These are phyloP conservation scores for Spinus pinus DNA, from an alignment of 2,797 vertebrate genomes.

Conservation along the genomic window DNA sequence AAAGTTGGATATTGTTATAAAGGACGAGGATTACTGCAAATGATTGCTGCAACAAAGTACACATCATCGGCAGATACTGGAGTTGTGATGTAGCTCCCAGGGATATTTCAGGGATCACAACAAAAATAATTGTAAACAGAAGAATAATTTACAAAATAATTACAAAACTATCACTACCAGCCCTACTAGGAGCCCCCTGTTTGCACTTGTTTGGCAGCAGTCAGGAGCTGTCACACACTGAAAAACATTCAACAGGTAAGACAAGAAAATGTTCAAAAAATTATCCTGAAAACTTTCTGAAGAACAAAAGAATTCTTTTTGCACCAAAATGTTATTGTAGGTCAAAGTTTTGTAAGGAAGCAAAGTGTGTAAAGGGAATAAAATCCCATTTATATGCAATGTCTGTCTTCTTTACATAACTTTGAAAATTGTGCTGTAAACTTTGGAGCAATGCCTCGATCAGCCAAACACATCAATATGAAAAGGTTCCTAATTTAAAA, in stretches of 20 bases:
- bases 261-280: background rate
- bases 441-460: rapidly evolving
- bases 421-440: background rate
- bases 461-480: background rate
- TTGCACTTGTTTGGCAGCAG: background rate
- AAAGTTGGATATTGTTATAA: background rate
- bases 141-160: background rate
- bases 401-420: background rate
- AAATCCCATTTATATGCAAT: background rate
- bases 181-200: background rate
- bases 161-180: background rate
- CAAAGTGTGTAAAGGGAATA: background rate
- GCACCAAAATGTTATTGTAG: background rate
- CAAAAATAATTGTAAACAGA: background rate
- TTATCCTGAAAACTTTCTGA: background rate
- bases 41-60: background rate
- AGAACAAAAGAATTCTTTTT: background rate
- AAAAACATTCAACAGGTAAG: background rate
- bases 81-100: background rate
- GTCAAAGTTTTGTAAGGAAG: background rate
- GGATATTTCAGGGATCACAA: background rate
- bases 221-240: background rate
- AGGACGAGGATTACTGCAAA: background rate
- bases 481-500: background rate
- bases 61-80: background rate